A percentile compares a stretch with the other conserved stretches of the same genome.
These are phyloP conservation scores for Parapristionchus giblindavisi DNA, from an alignment of 2,888 invertebrate species.

Conservation along the genomic window DNA sequence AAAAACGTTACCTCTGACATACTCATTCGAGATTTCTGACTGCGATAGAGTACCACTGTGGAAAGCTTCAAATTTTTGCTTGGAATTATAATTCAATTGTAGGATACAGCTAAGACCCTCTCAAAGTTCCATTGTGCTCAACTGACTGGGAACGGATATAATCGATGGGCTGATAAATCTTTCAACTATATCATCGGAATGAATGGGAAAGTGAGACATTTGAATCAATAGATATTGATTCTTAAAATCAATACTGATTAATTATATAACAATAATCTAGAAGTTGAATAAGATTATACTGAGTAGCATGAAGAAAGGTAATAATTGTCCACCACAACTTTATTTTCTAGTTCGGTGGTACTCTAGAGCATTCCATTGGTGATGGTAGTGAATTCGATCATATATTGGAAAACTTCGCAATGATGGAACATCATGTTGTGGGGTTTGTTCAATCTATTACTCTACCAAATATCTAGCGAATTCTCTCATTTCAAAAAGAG, in stretches of 20 bases:
- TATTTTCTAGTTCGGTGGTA: conserved; percentile 53
- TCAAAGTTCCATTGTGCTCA: conserved; percentile 54
- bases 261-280: no score
- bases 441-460: neutral
- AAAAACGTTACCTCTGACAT: no score
- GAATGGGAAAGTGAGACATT: conserved; percentile 50
- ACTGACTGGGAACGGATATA: conserved; percentile 59
- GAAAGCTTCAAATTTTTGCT: no score
- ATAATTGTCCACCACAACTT: no score
- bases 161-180: conserved; percentile 65
- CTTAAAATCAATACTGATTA: no score
- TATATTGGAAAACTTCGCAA: conserved; percentile 59
- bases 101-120: conserved; percentile 51
- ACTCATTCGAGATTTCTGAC: no score
- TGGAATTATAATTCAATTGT: no score
- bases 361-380: conserved; percentile 59
- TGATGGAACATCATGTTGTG: conserved; percentile 46
- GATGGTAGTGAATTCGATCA: conserved; percentile 66
- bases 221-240: neutral
- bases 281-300: no score
- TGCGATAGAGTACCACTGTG: no score
- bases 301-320: no score
- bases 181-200: conserved; percentile 58
- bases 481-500: no score
- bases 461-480: no score